Evolutionary conservation across 1,140 invertebrate species (phyloP).

Genomic region (fruit fly (Drosophila melanogaster)): DNA sequence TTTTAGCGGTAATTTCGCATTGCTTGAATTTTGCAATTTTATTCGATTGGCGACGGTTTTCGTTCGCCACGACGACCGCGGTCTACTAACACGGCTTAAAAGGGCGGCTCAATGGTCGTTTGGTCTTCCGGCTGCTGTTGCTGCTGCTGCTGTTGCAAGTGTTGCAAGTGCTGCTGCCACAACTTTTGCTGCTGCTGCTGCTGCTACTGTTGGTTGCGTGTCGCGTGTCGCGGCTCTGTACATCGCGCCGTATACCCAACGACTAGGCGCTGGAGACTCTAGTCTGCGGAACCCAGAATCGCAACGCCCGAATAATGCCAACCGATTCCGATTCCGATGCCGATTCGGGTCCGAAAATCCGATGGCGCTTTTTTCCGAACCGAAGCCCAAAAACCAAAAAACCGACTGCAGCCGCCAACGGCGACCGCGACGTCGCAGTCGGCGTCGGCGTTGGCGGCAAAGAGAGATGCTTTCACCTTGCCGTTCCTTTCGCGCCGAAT

Average conservation of each 20-base stretch:
- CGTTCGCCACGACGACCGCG: background rate
- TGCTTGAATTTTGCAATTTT: background rate
- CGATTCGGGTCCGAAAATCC: conserved; percentile 5
- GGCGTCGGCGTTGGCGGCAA: background rate
- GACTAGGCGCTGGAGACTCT: conserved; percentile 82
- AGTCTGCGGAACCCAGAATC: conserved; percentile 46
- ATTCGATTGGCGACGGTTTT: conserved; percentile 10
- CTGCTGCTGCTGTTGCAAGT: conserved; percentile 20
- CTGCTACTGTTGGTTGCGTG: conserved; percentile 46
- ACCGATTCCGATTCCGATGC: conserved; percentile 2
- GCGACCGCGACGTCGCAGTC: background rate
- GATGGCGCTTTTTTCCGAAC: conserved; percentile 22
- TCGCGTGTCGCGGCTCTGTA: conserved; percentile 80
- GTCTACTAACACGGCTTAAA: conserved; percentile 35
- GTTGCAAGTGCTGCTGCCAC: conserved; percentile 25
- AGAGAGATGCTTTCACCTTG: conserved; percentile 47
- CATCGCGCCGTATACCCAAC: conserved; percentile 84
- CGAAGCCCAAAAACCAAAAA: conserved; percentile 29
- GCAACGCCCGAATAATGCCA: conserved; percentile 45
- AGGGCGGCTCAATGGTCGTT: conserved; percentile 35
- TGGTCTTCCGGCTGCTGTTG: conserved; percentile 38
- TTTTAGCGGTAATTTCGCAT: conserved; percentile 3
- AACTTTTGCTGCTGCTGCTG: conserved; percentile 28
- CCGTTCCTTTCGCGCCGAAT: background rate
- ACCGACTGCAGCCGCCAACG: conserved; percentile 56